These are phyloP conservation scores for Pterobdella sp. DNA, from an alignment of 2,888 invertebrate species.

Conservation along the genomic window DNA sequence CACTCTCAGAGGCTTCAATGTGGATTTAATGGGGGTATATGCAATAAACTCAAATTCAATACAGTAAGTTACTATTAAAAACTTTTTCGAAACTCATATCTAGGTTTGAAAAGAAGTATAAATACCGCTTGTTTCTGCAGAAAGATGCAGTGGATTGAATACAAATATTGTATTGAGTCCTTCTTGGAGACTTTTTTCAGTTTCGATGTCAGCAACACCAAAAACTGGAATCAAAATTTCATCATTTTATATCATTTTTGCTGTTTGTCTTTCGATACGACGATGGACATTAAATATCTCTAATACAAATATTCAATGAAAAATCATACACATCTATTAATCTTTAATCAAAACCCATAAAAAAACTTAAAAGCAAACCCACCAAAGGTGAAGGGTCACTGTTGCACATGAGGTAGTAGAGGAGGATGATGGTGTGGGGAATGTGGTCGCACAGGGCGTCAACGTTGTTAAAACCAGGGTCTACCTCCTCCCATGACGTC, in stretches of 20 bases:
- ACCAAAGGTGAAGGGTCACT: conserved; percentile 10
- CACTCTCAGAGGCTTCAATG: conserved; percentile 1
- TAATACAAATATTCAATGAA: too few species aligned
- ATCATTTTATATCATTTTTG: too few species aligned
- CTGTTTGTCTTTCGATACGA: too few species aligned
- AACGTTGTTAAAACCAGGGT: background rate
- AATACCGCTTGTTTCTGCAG: background rate
- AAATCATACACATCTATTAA: too few species aligned
- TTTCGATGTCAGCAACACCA: background rate
- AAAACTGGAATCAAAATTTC: too few species aligned
- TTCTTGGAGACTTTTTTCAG: background rate
- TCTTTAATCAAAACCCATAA: too few species aligned
- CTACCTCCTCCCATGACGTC: background rate
- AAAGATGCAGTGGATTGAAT: conserved; percentile 4
- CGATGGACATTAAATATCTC: too few species aligned
- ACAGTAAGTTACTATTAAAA: background rate
- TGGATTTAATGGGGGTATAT: background rate
- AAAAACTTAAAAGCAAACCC: too few species aligned
- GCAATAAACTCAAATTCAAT: background rate
- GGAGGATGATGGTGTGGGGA: background rate
- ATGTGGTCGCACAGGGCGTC: background rate
- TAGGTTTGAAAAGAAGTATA: too few species aligned
- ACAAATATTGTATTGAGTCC: background rate
- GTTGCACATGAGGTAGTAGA: conserved; percentile 2
- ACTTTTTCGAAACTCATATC: background rate